A percentile compares a stretch with the other conserved stretches of the same genome.
These are phyloP conservation scores for Drosophila glabriapex DNA, from an alignment of 2,888 invertebrate species.

Conservation along the genomic window DNA sequence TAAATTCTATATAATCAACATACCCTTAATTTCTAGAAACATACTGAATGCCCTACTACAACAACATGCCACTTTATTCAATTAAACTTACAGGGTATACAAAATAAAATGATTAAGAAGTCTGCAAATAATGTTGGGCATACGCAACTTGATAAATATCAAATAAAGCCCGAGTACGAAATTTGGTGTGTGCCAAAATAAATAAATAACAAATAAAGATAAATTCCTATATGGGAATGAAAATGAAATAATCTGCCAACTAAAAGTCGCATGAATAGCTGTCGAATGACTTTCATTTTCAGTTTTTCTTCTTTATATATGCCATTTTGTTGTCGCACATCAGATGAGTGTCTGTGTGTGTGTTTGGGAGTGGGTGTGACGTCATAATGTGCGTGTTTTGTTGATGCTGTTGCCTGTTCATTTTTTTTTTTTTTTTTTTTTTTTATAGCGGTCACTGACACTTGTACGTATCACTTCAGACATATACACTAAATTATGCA, in stretches of 20 bases:
- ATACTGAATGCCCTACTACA: background rate
- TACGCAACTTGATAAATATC: slow-evolving; percentile 53
- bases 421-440: slow-evolving; percentile 19
- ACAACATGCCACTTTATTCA: background rate
- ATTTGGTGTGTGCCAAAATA: slow-evolving; percentile 19
- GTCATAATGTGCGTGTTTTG: slow-evolving; percentile 40
- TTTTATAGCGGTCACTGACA: slow-evolving; percentile 71
- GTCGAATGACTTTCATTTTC: slow-evolving; percentile 69
- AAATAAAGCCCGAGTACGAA: slow-evolving; percentile 31
- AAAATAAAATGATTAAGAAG: slow-evolving; percentile 37
- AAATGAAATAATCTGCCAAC: slow-evolving; percentile 76
- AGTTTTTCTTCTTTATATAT: slow-evolving; percentile 59
- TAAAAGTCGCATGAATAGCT: slow-evolving; percentile 75
- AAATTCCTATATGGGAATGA: slow-evolving; percentile 50
- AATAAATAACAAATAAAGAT: slow-evolving; percentile 48
- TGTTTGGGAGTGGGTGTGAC: slow-evolving; percentile 27
- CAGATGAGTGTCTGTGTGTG: slow-evolving; percentile 18
- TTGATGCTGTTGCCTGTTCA: slow-evolving; percentile 22
- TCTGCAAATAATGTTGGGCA: slow-evolving; percentile 54
- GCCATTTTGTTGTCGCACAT: slow-evolving; percentile 36
- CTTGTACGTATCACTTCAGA: slow-evolving; percentile 63
- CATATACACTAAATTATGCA: slow-evolving; percentile 70
- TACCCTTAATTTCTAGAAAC: background rate
- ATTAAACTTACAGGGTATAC: background rate
- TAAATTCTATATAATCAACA: background rate